Evolutionary conservation across 2,113 vertebrate genomes (phyloP).

Genomic region (Corythornis vintsioides): DNA sequence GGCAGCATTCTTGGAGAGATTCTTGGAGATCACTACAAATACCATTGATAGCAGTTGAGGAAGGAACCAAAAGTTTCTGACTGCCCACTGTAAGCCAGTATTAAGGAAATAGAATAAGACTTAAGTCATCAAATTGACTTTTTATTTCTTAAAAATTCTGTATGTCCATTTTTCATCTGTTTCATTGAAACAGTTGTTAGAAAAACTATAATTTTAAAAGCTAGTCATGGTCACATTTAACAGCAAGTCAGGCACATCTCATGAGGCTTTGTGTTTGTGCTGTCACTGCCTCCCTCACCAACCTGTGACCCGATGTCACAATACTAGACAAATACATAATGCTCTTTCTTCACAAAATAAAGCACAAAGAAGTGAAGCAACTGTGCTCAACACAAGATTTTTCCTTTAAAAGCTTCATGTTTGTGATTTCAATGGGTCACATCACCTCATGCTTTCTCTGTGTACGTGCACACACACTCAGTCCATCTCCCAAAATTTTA

Average conservation of each 20-base stretch:
- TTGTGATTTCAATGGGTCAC: background rate
- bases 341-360: background rate
- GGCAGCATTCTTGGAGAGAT: background rate
- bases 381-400: background rate
- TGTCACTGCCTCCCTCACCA: background rate
- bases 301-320: background rate
- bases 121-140: background rate
- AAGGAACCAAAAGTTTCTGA: background rate
- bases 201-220: background rate
- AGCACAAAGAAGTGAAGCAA: background rate
- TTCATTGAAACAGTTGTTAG: background rate
- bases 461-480: accelerated
- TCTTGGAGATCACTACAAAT: background rate
- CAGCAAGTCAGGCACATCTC: background rate
- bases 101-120: background rate
- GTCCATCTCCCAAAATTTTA: background rate
- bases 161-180: background rate
- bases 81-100: background rate
- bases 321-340: background rate
- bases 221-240: background rate
- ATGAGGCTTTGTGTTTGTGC: background rate
- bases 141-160: background rate
- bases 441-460: background rate
- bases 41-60: background rate
- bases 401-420: background rate